A percentile compares a stretch with the other conserved stretches of the same genome.
These are phyloP conservation scores for Marmota flaviventris DNA, from an alignment of 2,113 vertebrate genomes.

Conservation along the genomic window DNA sequence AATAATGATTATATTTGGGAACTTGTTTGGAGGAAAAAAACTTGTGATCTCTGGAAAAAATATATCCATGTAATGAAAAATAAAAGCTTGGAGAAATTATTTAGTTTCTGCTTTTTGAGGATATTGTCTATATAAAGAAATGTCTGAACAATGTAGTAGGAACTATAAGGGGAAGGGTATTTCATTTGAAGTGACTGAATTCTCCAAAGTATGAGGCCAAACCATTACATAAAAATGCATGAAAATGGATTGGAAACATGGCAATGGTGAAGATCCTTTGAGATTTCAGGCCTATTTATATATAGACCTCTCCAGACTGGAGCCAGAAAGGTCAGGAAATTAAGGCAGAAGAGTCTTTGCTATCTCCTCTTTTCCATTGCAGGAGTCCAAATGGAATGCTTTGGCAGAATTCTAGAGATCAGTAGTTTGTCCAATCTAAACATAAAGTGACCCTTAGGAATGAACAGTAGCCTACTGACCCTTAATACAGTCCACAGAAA, in stretches of 20 bases:
- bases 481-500: slow-evolving; percentile 47
- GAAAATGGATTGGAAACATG: neutral
- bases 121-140: neutral
- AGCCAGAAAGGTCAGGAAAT: slow-evolving; percentile 34
- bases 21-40: neutral
- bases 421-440: slow-evolving; percentile 56
- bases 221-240: slow-evolving; percentile 32
- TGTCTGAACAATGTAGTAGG: neutral
- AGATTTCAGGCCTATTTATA: slow-evolving; percentile 49
- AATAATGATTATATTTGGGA: neutral
- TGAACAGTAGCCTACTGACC: slow-evolving; percentile 51
- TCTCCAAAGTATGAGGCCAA: slow-evolving; percentile 22
- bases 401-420: slow-evolving; percentile 42
- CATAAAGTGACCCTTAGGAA: slow-evolving; percentile 37
- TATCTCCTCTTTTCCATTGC: slow-evolving; percentile 53
- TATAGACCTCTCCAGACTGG: neutral
- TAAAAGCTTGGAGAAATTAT: neutral
- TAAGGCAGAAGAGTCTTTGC: slow-evolving; percentile 44
- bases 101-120: neutral
- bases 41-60: neutral
- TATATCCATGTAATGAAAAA: slow-evolving; percentile 3
- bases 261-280: neutral
- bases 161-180: neutral
- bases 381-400: slow-evolving; percentile 46
- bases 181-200: slow-evolving; percentile 31